Evolutionary conservation across 2,888 invertebrate species (phyloP).

Genomic region (Dysmachus trigonus): DNA sequence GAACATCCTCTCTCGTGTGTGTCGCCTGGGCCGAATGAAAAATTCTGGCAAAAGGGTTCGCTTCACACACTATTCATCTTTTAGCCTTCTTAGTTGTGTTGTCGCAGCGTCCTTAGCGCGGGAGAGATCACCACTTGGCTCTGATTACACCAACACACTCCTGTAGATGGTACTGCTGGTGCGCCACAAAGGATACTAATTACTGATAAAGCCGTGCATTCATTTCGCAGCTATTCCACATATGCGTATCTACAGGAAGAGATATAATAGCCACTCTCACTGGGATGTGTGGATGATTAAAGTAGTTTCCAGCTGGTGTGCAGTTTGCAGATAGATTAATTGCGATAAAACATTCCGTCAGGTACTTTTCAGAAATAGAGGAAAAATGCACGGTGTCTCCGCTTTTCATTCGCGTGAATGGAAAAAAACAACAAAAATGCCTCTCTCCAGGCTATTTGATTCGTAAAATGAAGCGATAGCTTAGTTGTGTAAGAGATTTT

Average conservation of each 20-base stretch:
- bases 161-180: neutral
- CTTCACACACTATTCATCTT: neutral
- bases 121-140: neutral
- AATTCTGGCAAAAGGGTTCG: neutral
- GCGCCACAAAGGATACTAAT: constrained; percentile 19
- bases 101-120: neutral
- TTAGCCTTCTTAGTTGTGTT: neutral
- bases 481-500: neutral
- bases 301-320: constrained; percentile 10
- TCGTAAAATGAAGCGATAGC: neutral
- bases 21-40: neutral
- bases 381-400: neutral
- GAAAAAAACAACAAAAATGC: neutral
- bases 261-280: neutral
- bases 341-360: constrained; percentile 5
- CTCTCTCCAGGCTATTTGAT: neutral
- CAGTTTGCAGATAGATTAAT: neutral
- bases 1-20: neutral
- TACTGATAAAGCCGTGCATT: constrained; percentile 27
- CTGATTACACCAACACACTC: neutral
- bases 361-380: neutral
- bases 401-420: neutral
- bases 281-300: constrained; percentile 19
- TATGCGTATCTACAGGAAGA: constrained; percentile 1
- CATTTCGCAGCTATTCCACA: constrained; percentile 17